Evolutionary conservation across 1,140 invertebrate genomes (phyloP), one percentile per base, ranked within the genome.

Genomic region (Aleiodes sp.): DNA sequence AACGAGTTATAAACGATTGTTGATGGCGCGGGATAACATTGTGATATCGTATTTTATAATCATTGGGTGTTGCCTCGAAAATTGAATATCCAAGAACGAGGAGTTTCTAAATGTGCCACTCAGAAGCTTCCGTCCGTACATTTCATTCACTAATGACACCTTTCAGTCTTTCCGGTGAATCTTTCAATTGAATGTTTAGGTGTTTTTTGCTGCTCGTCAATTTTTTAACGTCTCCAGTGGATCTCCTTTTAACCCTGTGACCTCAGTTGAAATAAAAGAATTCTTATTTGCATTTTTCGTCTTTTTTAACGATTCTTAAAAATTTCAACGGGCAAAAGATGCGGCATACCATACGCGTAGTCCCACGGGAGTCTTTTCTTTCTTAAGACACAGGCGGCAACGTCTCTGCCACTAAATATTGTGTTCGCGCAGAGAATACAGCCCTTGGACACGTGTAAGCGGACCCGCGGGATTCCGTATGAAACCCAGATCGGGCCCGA

Each of bases 381-480:
- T n/a, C n/a, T n/a, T n/a, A n/a, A n/a, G n/a, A 21, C 39, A 10
- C 56, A n/a, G 56, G 41, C 31, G 60, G 60, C 60, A 60, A 33
- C 21, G 66, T 65, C 41, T 73, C 72, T 71, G 76, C 79, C 78
- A 81, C 80, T 81, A 81, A 81, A 81, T 81, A 81, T 81, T 81
- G 79, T 81, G 80, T 81, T 81, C 78, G 78, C 80, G 76, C 78
- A 79, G 78, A 79, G 80, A 79, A 82, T 83, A 82, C 82, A 82
- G 80, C 65, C 77, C 77, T 73, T 73, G 81, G 81, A 84, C 82
- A 84, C 83, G 82, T 85, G 83, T 85, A 84, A 83, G 77, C 80
- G 78, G 78, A n/a, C 76, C 80, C 78, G 82, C 81, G 80, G 78
- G 82, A 84, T 85, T 83, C 81, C 80, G 80, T 80, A 82, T 81